Base-by-base conservation (phyloP, 1,140 invertebrate species). In the Wiebesia pumilae region DNA sequence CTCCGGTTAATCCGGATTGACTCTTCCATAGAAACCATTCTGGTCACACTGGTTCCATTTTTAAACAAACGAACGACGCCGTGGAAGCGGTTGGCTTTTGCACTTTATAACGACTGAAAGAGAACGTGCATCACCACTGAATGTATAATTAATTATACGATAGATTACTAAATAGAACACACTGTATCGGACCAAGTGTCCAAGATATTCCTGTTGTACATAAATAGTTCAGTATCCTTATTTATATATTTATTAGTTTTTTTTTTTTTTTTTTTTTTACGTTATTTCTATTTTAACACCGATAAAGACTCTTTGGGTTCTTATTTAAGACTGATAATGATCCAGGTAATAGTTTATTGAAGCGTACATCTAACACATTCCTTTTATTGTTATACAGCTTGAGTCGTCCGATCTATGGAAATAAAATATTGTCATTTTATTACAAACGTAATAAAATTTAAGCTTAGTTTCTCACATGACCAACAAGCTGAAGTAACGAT, bases 31-130 rank as follows among this genome's bases (percentile, higher is more conserved):
- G 93, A 92, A 94, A 94, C 93, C 92, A 94, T 94, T 94, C 93
- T 94, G 93, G 93, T 94, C 93, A 94, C 93, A 93, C 93, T 93
- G 93, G 93, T 93, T 94, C 93, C 93, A 94, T 78, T 85, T 93
- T 93, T 92, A 82, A 85, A 82, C 77, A 92, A 93, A 90, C 88
- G 91, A 92, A 91, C 89, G 89, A 54, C 88, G 90, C 90, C 91
- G 93, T 93, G 91, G 89, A 88, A 91, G 91, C 71, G 91, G 93
- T 77, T 94, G 92, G 91, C 91, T 91, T 80, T 54, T 40, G 65
- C n/a, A 58, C 30, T 75, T 78, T 82, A 43, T 82, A 86, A 80
- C 43, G 84, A 85, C 84, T 85, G 84, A 85, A 84, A 58, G 51
- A 83, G 65, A 38, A 69, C 75, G 43, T 54, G 65, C 51, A 86